Conservation (phyloP, 2,888 invertebrate genomes). For the Napeogenes inachia region DNA sequence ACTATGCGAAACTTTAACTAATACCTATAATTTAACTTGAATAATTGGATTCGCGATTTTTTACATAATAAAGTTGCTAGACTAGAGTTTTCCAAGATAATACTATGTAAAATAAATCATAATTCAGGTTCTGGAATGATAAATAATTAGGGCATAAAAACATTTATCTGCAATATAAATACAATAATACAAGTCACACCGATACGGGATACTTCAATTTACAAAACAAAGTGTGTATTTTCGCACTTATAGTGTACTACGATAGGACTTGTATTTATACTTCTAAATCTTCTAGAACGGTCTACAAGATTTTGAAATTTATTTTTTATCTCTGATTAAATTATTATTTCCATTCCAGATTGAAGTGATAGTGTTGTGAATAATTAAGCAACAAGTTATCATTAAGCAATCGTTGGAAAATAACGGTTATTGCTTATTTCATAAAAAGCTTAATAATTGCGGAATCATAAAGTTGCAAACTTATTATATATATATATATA, state of each 20-base stretch:
- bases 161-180: no score
- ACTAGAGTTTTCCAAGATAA: no score
- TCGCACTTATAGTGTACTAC: slow-evolving; percentile 8
- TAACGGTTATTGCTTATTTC: neutral
- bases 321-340: neutral
- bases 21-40: neutral
- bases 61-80: no score
- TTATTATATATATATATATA: no score
- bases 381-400: slow-evolving; percentile 5
- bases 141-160: no score
- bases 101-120: no score
- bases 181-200: slow-evolving; percentile 22
- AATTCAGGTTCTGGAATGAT: no score
- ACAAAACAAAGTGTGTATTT: slow-evolving; percentile 14
- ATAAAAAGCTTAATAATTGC: no score
- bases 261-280: neutral
- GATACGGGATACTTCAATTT: slow-evolving; percentile 21
- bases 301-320: no score
- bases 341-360: neutral
- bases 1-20: slow-evolving; percentile 1
- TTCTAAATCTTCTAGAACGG: neutral
- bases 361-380: slow-evolving; percentile 1
- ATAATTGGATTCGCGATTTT: no score
- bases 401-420: slow-evolving; percentile 4
- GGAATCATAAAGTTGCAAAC: no score